Conservation (phyloP, 2,113 vertebrate species). For the Opisthocomus hoazin region DNA sequence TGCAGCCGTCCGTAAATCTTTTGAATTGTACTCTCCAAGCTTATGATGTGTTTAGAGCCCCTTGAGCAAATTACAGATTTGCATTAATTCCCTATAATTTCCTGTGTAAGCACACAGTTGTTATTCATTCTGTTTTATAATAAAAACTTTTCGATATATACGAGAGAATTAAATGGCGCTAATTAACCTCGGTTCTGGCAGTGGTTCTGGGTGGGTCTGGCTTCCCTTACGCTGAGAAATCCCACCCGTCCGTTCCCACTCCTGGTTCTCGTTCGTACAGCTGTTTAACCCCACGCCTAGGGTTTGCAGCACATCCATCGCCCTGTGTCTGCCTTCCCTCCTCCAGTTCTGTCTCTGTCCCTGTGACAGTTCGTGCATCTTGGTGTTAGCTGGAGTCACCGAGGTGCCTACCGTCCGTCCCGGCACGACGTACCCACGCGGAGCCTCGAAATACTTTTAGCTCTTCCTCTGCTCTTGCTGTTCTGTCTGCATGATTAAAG, state of each 20-base stretch:
- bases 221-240: neutral
- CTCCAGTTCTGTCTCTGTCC: neutral
- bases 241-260: neutral
- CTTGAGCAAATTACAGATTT: neutral
- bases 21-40: neutral
- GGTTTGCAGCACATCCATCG: fast-evolving
- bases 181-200: neutral
- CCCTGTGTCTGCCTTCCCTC: neutral
- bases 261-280: neutral
- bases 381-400: neutral
- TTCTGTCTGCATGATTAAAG: conserved; percentile 31
- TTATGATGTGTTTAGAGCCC: neutral
- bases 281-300: fast-evolving
- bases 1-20: neutral
- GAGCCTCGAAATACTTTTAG: neutral
- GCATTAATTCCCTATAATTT: neutral
- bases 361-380: neutral
- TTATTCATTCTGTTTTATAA: neutral
- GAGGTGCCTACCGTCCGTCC: neutral
- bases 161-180: neutral
- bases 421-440: neutral
- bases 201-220: neutral
- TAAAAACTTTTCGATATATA: neutral
- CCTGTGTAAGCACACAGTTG: neutral
- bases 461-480: neutral